Base-by-base conservation (phyloP, 1,140 invertebrate species). In the Druon quercuslanigerum region DNA sequence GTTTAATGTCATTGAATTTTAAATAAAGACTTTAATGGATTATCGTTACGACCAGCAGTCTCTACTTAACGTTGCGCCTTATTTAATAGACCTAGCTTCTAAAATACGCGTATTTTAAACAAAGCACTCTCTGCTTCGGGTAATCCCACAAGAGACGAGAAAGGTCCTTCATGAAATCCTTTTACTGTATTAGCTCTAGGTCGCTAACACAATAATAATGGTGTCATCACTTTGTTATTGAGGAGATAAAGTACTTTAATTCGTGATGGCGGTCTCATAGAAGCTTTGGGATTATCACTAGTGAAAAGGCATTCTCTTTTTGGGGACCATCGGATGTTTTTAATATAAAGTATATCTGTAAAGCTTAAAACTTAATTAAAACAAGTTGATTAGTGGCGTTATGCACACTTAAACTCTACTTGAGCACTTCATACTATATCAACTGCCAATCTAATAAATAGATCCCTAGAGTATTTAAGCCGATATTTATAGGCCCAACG, bases 1-100 rank as follows among this genome's bases (percentile, higher is more conserved):
- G 25, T n/a, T 40, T 66, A 66, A 66, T 46, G 60, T 66, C 82
- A 82, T 82, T 84, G 86, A 87, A 87, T 87, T 86, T 87, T 86
- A 82, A 84, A 84, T 79, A 82, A 83, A 76, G 79, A 84, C 82
- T 82, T 83, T 86, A 83, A 86, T 85, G 84, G 82, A 85, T 84
- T 81, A 81, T 84, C 85, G 77, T 85, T 86, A 83, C 81, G 80
- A 70, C 54, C 81, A 73, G 54, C 40, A 66, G 60, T 66, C 20
- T 40, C 25, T 13, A 66, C 40, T 46, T 11, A 11, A 46, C 60
- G 40, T n/a, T 40, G n/a, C 14, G 40, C 25, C n/a, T 33, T 19
- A n/a, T 66, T 66, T 66, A 16, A 25, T 66, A 66, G 25, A 66
- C 20, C 57, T 33, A 33, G 57, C 20, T 33, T 66, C 57, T 66